A percentile compares a stretch with the other conserved stretches of the same genome.
These are phyloP conservation scores for Chloroceryle inda DNA, from an alignment of 2,797 vertebrate species.

Conservation along the genomic window DNA sequence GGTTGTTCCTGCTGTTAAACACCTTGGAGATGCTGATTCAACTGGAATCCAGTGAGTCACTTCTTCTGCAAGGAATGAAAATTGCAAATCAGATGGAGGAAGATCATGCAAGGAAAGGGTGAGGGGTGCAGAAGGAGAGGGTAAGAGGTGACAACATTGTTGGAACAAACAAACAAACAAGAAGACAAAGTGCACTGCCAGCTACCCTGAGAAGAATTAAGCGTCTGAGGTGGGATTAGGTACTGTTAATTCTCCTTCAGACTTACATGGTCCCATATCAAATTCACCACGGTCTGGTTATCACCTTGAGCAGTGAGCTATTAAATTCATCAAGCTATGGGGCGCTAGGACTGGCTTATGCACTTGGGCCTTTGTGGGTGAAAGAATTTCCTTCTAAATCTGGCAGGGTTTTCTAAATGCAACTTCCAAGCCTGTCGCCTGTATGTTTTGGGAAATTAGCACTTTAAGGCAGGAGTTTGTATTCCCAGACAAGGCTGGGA, in stretches of 20 bases:
- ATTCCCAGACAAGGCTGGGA: not conserved
- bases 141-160: not conserved
- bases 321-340: not conserved
- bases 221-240: not conserved
- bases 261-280: not conserved
- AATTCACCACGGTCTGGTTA: not conserved
- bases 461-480: not conserved
- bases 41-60: not conserved
- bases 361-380: not conserved
- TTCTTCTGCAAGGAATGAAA: not conserved
- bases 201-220: not conserved
- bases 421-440: rapidly evolving
- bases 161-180: not conserved
- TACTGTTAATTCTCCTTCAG: not conserved
- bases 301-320: not conserved
- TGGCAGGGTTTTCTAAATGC: not conserved
- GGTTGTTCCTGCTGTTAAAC: conserved; percentile 13
- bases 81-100: not conserved
- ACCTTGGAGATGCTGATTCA: not conserved
- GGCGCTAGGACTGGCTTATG: not conserved
- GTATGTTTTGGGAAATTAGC: not conserved
- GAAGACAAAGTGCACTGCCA: not conserved
- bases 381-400: not conserved
- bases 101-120: not conserved
- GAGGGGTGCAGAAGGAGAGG: not conserved